Evolutionary conservation across 2,113 vertebrate genomes (phyloP), one percentile per base, ranked within the genome.

Genomic region (Toxostoma redivivum): DNA sequence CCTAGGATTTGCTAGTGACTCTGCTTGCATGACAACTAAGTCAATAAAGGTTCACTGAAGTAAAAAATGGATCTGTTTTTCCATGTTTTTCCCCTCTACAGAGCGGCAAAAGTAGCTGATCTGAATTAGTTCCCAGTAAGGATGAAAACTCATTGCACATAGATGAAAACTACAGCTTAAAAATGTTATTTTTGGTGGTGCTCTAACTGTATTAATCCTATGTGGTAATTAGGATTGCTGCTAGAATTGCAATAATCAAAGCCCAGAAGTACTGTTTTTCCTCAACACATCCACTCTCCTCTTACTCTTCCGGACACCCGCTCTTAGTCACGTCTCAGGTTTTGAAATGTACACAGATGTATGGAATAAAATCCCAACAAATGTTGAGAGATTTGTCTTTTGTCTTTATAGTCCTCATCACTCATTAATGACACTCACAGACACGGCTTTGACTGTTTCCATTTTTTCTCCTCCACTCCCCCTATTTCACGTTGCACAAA

Each of bases 351-450:
- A 86, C 51, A 42, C 77, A 96, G 87, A 94, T 95, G 84, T 85
- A 91, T 60, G 79, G 93, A 62, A 97, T 87, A 92, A 97, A 97
- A 70, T 12, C 61, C 79, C 71, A 94, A 97, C 70, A 97, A 93
- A 96, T 37, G 28, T 30, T 24, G 35, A 83, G 67, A 95, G 91
- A 96, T 77, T 73, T 87, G 67, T 91, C 88, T 96, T 97, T 97
- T 98, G 94, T 97, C 94, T 97, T 84, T 95, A 42, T 22, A 82
- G 38, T 95, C 85, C 71, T 94, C 97, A 90, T 97, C 97, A 96
- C 65, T 98, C 97, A 96, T 96, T 95, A 97, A 45, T 97, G 96
- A 97, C 97, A 97, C 61, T 71, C 10, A 8, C 37, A 95, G 95
- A 82, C 80, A 77, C 9, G 22, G 90, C 80, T 94, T 95, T 84